Evolutionary conservation across 2,797 vertebrate species (phyloP).

Genomic region (Hephaestus fuliginosus): DNA sequence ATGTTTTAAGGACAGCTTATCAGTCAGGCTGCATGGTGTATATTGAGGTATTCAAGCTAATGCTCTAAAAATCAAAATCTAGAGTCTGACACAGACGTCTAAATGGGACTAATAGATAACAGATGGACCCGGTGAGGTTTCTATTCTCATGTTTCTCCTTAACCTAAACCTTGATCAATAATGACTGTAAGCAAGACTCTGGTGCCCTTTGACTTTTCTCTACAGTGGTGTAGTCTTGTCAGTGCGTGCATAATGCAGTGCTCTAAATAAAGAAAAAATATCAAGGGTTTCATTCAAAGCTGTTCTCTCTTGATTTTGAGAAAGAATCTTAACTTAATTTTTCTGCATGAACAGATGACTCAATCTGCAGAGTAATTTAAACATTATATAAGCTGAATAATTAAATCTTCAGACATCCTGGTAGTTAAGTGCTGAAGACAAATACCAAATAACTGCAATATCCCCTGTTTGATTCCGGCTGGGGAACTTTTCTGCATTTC

Average conservation of each 20-base stretch:
- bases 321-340: background rate
- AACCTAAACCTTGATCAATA: constrained; percentile 64
- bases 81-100: background rate
- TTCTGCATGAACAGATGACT: background rate
- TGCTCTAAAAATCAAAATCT: constrained; percentile 28
- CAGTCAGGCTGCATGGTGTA: background rate
- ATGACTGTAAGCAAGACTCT: constrained; percentile 34
- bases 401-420: background rate
- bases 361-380: background rate
- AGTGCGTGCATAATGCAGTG: background rate
- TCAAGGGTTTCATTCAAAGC: background rate
- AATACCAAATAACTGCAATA: background rate
- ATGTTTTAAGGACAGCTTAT: constrained; percentile 9
- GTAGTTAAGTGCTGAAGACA: background rate
- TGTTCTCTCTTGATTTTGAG: background rate
- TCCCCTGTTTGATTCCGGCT: background rate
- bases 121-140: constrained; percentile 35
- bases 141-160: constrained; percentile 58
- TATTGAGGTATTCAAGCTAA: background rate
- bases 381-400: background rate
- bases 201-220: constrained; percentile 4
- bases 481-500: background rate
- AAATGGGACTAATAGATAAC: constrained; percentile 46
- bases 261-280: background rate
- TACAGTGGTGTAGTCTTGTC: background rate